These are phyloP conservation scores for Hirudinaria manillensis DNA, from an alignment of 2,888 invertebrate species.

Conservation along the genomic window DNA sequence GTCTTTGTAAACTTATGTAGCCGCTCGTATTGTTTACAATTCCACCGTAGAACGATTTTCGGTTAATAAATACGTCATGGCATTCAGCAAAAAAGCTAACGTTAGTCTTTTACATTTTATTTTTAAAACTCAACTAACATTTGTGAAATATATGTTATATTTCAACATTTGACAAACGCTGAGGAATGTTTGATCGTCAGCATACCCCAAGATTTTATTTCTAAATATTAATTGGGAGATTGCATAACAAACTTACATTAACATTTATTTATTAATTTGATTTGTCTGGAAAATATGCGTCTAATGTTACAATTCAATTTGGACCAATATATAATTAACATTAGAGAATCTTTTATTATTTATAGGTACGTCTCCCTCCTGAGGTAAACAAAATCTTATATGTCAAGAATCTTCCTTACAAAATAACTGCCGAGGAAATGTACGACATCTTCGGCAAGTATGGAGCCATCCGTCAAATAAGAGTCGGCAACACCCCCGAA, in stretches of 20 bases:
- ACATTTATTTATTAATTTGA: not conserved
- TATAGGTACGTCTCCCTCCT: constrained; percentile 87
- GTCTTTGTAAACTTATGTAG: too few species aligned
- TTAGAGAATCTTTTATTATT: not conserved
- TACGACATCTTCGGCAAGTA: constrained; percentile 99
- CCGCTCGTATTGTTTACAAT: too few species aligned
- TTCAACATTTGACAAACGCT: not conserved
- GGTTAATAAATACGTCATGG: constrained; percentile 2
- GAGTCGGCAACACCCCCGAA: constrained; percentile 95
- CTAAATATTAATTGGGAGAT: not conserved
- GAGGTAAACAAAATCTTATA: constrained; percentile 96
- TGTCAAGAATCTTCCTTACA: constrained; percentile 93
- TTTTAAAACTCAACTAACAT: not conserved
- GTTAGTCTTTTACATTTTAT: not conserved
- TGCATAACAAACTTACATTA: not conserved
- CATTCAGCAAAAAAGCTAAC: constrained; percentile 26
- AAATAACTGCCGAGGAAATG: constrained; percentile 99
- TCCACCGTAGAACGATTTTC: too few species aligned
- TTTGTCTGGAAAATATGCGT: not conserved
- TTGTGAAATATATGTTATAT: too few species aligned
- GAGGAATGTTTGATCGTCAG: too few species aligned
- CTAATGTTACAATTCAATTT: not conserved
- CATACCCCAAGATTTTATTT: not conserved
- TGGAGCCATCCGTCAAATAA: constrained; percentile 94
- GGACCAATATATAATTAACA: not conserved